Conservation (phyloP, 2,888 invertebrate species). For the Zele albiditarsus region DNA sequence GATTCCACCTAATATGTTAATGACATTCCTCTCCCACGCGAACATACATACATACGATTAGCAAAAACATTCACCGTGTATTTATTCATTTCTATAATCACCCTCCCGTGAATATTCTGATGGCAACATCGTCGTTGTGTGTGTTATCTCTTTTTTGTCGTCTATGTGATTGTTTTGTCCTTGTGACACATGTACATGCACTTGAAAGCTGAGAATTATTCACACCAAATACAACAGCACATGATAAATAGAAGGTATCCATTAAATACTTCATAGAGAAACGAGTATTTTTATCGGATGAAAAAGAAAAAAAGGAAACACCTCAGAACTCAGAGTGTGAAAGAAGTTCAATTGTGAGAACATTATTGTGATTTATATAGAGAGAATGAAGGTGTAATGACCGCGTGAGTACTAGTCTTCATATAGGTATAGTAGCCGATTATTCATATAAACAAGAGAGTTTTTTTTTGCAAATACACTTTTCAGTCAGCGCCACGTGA, state of each 20-base stretch:
- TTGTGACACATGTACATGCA: constrained; percentile 12
- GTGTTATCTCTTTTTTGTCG: background rate
- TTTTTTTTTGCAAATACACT: background rate
- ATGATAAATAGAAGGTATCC: background rate
- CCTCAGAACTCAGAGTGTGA: background rate
- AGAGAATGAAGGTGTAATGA: constrained; percentile 45
- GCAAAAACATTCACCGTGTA: constrained; percentile 1
- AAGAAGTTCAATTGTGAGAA: constrained; percentile 29
- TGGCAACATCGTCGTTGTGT: background rate
- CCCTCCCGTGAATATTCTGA: constrained; percentile 4
- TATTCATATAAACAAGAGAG: constrained; percentile 40
- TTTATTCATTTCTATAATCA: background rate
- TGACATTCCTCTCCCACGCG: constrained; percentile 19
- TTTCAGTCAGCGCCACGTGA: background rate
- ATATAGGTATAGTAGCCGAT: constrained; percentile 40
- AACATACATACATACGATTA: background rate
- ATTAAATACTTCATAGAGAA: background rate
- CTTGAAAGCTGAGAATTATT: constrained; percentile 11
- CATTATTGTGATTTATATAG: constrained; percentile 18
- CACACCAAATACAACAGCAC: background rate
- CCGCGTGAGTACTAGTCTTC: constrained; percentile 44
- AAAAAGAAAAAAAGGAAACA: background rate
- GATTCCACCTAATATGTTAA: constrained; percentile 28
- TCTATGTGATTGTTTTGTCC: constrained; percentile 7
- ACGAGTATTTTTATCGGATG: background rate